phyloP scores from a whole-genome alignment of 2,888 invertebrate species.

The Syritta pipiens region DNA sequence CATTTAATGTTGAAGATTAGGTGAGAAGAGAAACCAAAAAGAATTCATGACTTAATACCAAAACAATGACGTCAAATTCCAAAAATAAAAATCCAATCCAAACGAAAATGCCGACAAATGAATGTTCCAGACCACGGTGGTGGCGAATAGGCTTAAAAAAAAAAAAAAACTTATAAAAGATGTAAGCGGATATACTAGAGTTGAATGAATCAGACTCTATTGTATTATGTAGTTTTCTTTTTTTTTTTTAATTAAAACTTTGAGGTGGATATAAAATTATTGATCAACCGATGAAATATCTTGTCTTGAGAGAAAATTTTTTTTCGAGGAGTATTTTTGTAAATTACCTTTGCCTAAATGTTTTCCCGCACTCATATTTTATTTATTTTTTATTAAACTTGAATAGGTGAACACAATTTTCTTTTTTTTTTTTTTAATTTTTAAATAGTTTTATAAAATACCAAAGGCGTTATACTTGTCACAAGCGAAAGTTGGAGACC shows the following conservation, averaged over 20 bases:
- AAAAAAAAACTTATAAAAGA: too few relatives aligned
- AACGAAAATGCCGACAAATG: constrained; percentile 3
- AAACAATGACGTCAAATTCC: constrained; percentile 55
- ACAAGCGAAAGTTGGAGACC: not conserved
- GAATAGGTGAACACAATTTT: too few relatives aligned
- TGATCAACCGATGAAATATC: too few relatives aligned
- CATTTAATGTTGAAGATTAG: too few relatives aligned
- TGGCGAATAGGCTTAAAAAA: too few relatives aligned
- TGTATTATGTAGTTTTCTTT: too few relatives aligned
- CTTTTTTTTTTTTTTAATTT: not conserved
- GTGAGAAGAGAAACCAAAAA: constrained; percentile 1
- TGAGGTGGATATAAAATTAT: too few relatives aligned
- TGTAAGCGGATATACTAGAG: too few relatives aligned
- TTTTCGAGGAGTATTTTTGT: not conserved
- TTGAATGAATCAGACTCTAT: too few relatives aligned
- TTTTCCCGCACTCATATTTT: constrained; percentile 65
- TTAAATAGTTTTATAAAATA: not conserved
- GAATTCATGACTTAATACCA: constrained; percentile 25
- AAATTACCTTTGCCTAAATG: constrained; percentile 66
- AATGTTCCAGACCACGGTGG: constrained; percentile 27
- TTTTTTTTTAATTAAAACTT: too few relatives aligned
- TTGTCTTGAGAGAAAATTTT: too few relatives aligned
- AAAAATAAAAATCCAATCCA: constrained; percentile 54
- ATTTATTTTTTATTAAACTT: not conserved
- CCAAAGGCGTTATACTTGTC: constrained; percentile 6